Percentiles rank a stretch among this genome's conserved stretches.
Conservation (phyloP, 2,797 vertebrate species). For the Artibeus lituratus region DNA sequence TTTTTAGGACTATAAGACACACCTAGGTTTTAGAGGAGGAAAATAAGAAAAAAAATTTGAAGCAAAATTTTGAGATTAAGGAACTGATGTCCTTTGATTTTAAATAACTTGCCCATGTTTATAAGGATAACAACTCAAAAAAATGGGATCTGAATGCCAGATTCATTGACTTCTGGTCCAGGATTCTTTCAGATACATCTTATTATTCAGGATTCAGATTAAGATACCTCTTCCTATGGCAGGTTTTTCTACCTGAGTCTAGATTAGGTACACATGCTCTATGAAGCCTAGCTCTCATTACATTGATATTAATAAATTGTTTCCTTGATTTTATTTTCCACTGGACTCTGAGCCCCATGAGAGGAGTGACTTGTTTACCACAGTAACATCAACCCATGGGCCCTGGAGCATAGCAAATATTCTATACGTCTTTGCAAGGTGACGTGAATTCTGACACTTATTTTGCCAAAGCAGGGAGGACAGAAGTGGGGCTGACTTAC, state of each 20-base stretch:
- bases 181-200: not conserved
- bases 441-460: not conserved
- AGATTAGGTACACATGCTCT: not conserved
- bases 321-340: not conserved
- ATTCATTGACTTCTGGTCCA: not conserved
- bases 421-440: not conserved
- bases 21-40: too few relatives aligned
- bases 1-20: too few relatives aligned
- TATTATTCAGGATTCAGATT: not conserved
- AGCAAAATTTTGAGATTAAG: not conserved
- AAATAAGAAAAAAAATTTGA: too few relatives aligned
- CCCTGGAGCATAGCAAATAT: not conserved
- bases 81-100: not conserved
- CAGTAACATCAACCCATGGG: not conserved
- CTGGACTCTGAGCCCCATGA: not conserved
- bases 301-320: not conserved
- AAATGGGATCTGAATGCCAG: not conserved
- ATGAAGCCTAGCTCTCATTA: not conserved
- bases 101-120: not conserved
- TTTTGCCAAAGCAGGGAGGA: not conserved
- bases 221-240: not conserved
- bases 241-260: not conserved
- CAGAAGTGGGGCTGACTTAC: not conserved
- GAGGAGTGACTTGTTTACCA: not conserved
- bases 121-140: not conserved